Percentiles rank a stretch among this genome's conserved stretches.
Conservation (phyloP, 1,140 invertebrate genomes). For the Lucilia cuprina region DNA sequence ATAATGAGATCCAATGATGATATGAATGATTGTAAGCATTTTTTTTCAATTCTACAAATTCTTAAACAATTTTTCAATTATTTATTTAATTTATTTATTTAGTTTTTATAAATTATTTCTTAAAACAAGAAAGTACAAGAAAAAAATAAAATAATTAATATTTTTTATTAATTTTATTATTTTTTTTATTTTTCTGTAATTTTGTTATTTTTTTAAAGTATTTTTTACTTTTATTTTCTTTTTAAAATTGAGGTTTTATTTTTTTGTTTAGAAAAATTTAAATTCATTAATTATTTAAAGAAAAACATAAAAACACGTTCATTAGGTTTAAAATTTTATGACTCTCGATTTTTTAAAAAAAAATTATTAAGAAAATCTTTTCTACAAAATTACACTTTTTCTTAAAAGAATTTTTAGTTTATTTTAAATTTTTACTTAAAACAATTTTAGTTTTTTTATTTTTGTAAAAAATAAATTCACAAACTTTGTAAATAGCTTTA, state of each 20-base stretch:
- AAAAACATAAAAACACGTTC: slow-evolving; percentile 28
- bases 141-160: not conserved
- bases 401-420: not conserved
- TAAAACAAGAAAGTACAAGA: slow-evolving; percentile 39
- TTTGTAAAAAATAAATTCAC: not conserved
- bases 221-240: not conserved
- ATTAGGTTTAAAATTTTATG: slow-evolving; percentile 21
- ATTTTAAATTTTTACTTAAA: not conserved
- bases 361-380: slow-evolving; percentile 1
- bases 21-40: slow-evolving; percentile 64
- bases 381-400: slow-evolving; percentile 23
- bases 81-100: too few relatives aligned
- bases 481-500: slow-evolving; percentile 34
- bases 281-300: slow-evolving; percentile 43
- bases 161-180: slow-evolving; percentile 35
- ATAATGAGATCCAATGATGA: slow-evolving; percentile 64
- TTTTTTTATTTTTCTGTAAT: not conserved
- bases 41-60: slow-evolving; percentile 25
- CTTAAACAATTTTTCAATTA: slow-evolving; percentile 39
- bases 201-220: not conserved
- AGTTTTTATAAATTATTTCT: too few relatives aligned
- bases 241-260: not conserved
- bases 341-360: not conserved
- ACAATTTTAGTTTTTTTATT: not conserved
- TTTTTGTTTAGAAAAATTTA: slow-evolving; percentile 9